Base-by-base conservation (phyloP, 2,888 invertebrate species). In the Eristalis tenax region DNA sequence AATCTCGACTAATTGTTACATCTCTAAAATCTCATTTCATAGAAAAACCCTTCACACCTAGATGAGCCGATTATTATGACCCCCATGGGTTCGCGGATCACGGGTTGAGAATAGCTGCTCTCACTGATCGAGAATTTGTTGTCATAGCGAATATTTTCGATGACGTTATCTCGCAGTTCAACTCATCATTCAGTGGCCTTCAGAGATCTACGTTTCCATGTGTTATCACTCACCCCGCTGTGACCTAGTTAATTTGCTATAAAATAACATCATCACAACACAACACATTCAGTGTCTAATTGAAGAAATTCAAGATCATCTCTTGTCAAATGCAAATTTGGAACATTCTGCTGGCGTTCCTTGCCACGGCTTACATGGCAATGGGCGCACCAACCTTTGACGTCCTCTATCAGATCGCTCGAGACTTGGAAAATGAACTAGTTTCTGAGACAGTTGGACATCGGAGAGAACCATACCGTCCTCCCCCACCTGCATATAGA, bases 381-480 rank as follows among this genome's bases (percentile, higher is more conserved):
- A 64, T 69, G 18, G 79, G 79, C 22, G 74, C 28, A 23, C 83
- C 83, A 4, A 83, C 83, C 13, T 38, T 83, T 69, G 83, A 79
- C 23, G 69, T 83, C 6, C 22, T 83, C 2, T 79, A 74, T 11
- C 69, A 79, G 35, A 22, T 79, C n/a, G 83, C 83, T 28, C 59
- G 59, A n/a, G 64, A 35, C n/a, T 26, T 83, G 13, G 79, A 79
- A 69, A 69, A 83, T 1, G 83, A 69, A 5, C 35, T 83, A 10
- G 2, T 57, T 11, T 10, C 35, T 2, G 78, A 83, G 26, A 11
- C 56, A 1, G 35, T 56, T 23, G 32, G n/a, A 10, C 22, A 32
- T 1, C 11, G 13, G 0, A 32, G 38, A 13, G 71, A 68, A 63
- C 59, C 66, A 11, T 68, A 79, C 22, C 22, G 35, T 1, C 11